Base-by-base conservation (phyloP, 2,797 vertebrate genomes). In the Syngnathus acus region DNA sequence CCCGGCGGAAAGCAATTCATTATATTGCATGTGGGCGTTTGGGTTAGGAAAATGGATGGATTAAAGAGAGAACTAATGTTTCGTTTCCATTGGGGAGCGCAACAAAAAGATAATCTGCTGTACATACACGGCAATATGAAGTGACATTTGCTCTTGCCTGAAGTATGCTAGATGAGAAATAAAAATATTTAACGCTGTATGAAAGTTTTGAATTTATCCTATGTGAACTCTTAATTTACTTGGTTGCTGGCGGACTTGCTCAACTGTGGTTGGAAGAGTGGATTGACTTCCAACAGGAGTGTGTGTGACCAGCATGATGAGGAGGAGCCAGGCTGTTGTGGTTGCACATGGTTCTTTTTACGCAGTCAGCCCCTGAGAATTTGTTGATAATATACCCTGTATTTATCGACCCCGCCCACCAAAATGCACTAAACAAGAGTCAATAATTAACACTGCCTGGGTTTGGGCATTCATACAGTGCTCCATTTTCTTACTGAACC, bases 1-100 rank as follows among this genome's bases (percentile, higher is more conserved):
- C 73, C 40, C 64, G 69, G 65, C 69, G 58, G 60, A 78, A 82
- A 73, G 76, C 72, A 65, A 65, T 79, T 78, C 64, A 68, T 55
- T 68, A 61, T 66, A 62, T 76, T 71, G 11, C 5, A 40, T 62
- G 61, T 48, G 19, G 68, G 62, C 67, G 47, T 72, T 45, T 66
- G 58, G 32, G 32, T 32, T 32, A 32, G 32, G 32, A 32, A 32
- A 32, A 32, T 32, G 32, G 4, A 32, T 5, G 32, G 32, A 4
- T 32, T 32, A 32, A 32, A 32, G 4, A 32, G 32, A 5, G 4
- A 32, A 32, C 32, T 32, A 32, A 32, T 32, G 32, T 32, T 32
- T 32, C 32, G 0, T 32, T 32, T 32, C 32, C 32, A 32, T 32
- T 32, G 32, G 32, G 32, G 32, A 32, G 32, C 32, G 32, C 32